phyloP scores from a whole-genome alignment of 2,113 vertebrate species.

The Platysternon megacephalum region DNA sequence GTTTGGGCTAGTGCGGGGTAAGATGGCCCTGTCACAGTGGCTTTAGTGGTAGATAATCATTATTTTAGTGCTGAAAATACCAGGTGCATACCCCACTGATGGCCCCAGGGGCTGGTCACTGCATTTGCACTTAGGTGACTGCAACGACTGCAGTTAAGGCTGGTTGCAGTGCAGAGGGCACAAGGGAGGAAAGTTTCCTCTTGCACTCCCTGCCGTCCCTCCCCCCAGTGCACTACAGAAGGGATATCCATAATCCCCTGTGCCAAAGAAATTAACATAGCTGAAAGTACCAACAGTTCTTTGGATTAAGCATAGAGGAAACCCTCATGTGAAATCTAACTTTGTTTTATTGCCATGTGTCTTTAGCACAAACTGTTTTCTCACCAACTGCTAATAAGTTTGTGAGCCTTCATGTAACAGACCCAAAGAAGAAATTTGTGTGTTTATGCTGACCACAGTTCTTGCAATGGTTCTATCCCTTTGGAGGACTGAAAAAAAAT shows the following conservation, averaged over 20 bases:
- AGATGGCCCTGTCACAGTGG: no score
- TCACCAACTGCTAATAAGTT: background rate
- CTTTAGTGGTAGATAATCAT: background rate
- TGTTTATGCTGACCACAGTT: slow-evolving; percentile 41
- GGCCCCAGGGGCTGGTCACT: background rate
- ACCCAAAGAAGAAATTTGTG: background rate
- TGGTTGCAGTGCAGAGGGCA: background rate
- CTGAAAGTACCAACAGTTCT: background rate
- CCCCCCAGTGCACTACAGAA: background rate
- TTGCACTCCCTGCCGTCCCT: background rate
- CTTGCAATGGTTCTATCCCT: slow-evolving; percentile 28
- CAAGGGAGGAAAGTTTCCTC: background rate
- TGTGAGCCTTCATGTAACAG: background rate
- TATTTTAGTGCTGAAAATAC: background rate
- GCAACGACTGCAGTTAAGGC: background rate
- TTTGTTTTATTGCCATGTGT: background rate
- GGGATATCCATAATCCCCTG: background rate
- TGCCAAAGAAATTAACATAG: background rate
- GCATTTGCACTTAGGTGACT: background rate
- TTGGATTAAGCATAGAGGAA: background rate
- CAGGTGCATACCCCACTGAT: background rate
- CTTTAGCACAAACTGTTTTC: slow-evolving; percentile 1
- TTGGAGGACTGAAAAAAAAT: slow-evolving; percentile 17
- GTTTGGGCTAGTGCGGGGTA: no score
- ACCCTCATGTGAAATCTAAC: background rate